Base-by-base conservation (phyloP, 2,797 vertebrate genomes). In the Myripristis murdjan region DNA sequence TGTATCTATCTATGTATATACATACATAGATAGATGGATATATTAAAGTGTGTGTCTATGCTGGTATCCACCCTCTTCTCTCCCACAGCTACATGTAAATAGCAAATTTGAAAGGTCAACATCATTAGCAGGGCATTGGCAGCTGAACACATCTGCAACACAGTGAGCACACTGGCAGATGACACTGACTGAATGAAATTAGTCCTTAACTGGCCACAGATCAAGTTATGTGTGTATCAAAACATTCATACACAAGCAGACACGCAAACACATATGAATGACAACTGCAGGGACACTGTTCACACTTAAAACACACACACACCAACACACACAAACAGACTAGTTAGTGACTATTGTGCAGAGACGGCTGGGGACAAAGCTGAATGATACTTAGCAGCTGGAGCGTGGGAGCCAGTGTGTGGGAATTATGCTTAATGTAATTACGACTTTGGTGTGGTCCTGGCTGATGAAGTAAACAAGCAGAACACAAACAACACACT, bases 91-190 rank as follows among this genome's bases (percentile, higher is more conserved):
- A 82, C 85, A 86, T 68, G 85, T 73, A 86, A 88, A 88, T 89
- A 87, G 87, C 89, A 79, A 89, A 90, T 90, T 80, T 41, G 79
- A 93, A 95, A 95, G 93, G 93, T 94, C 94, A 93, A 86, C 76
- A 85, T 95, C 93, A 93, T 94, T 94, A 94, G 91, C 73, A 72
- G 88, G 78, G 80, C 77, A 77, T 64, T 67, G 86, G 85, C 72
- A 67, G 82, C 60, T 39, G 47, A 77, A 81, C 56, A 73, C 63
- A 70, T 79, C 73, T 68, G 77, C 73, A 60, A 65, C 77, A 64
- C 72, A 66, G 69, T 22, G 44, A 75, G 72, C 22, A 14, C 18
- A 73, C 37, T 43, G 55, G 70, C 75, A 79, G 83, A 79, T 46
- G 79, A 84, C 41, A 55, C 60, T 3, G 72, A 67, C 64, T 54